phyloP scores from a whole-genome alignment of 2,888 invertebrate species.

The Calephelis perditalis region DNA sequence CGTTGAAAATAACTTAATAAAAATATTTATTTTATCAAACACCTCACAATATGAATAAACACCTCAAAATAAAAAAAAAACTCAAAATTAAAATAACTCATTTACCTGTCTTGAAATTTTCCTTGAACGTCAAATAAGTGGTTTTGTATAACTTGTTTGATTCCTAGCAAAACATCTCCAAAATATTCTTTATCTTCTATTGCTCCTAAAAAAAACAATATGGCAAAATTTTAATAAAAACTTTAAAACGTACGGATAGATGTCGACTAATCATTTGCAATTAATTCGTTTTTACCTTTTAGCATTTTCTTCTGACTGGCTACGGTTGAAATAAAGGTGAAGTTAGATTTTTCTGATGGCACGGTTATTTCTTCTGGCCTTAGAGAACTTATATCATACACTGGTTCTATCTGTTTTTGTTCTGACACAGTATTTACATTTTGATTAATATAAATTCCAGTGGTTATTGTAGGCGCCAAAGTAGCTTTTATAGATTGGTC shows the following conservation, averaged over 20 bases:
- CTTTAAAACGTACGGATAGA: too few relatives aligned
- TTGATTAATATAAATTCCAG: conserved; percentile 37
- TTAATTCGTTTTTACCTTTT: conserved; percentile 56
- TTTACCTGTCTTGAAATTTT: conserved; percentile 81
- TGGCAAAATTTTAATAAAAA: not conserved
- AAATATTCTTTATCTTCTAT: conserved; percentile 89
- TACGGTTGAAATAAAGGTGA: conserved; percentile 76
- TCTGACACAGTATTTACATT: conserved; percentile 52
- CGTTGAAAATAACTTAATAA: too few relatives aligned
- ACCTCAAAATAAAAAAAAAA: too few relatives aligned
- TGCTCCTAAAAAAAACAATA: conserved; percentile 63
- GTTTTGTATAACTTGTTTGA: conserved; percentile 88
- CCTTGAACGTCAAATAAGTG: conserved; percentile 84
- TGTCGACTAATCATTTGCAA: not conserved
- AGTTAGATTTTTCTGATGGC: conserved; percentile 75
- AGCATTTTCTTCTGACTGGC: conserved; percentile 79
- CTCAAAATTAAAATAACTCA: not conserved
- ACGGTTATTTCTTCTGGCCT: conserved; percentile 74
- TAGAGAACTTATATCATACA: conserved; percentile 57
- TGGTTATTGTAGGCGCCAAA: not conserved
- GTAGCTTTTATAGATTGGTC: not conserved
- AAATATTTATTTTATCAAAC: too few relatives aligned
- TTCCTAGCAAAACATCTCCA: conserved; percentile 86
- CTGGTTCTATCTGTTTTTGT: conserved; percentile 49
- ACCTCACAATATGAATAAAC: too few relatives aligned